Conservation (phyloP, 2,888 invertebrate genomes). For the Lasioglossum lativentre region DNA sequence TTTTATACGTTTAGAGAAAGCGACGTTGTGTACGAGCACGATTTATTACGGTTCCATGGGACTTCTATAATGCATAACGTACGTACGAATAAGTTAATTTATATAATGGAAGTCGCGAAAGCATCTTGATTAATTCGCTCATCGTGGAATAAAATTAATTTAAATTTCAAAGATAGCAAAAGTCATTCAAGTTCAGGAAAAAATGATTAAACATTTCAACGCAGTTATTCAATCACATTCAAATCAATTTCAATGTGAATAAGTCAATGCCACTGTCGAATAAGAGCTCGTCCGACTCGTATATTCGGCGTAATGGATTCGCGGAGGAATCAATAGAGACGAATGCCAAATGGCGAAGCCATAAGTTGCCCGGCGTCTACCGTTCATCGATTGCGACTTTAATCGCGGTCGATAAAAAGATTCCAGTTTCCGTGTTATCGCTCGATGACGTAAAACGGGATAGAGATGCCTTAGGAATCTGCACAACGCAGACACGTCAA, state of each 20-base stretch:
- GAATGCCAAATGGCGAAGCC: constrained; percentile 14
- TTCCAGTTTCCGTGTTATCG: constrained; percentile 15
- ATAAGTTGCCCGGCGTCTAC: not conserved
- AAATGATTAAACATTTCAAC: too few relatives aligned
- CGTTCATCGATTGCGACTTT: constrained; percentile 15
- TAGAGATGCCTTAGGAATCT: not conserved
- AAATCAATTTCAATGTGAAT: too few relatives aligned
- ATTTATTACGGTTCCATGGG: not conserved
- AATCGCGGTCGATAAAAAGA: constrained; percentile 27
- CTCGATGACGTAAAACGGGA: not conserved
- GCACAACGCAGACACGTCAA: not conserved
- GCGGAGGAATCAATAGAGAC: constrained; percentile 21
- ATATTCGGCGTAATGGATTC: constrained; percentile 16
- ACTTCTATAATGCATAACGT: too few relatives aligned
- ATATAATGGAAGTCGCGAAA: too few relatives aligned
- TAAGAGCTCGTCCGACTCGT: too few relatives aligned
- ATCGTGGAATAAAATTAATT: too few relatives aligned
- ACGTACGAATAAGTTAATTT: too few relatives aligned
- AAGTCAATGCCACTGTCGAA: too few relatives aligned
- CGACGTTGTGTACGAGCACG: not conserved
- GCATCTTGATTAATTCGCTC: too few relatives aligned
- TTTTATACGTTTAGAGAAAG: constrained; percentile 1
- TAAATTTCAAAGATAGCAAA: too few relatives aligned
- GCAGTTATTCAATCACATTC: too few relatives aligned
- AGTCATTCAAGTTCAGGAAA: too few relatives aligned